These are phyloP conservation scores for Acleris emargana DNA, from an alignment of 2,888 invertebrate genomes.

Conservation along the genomic window DNA sequence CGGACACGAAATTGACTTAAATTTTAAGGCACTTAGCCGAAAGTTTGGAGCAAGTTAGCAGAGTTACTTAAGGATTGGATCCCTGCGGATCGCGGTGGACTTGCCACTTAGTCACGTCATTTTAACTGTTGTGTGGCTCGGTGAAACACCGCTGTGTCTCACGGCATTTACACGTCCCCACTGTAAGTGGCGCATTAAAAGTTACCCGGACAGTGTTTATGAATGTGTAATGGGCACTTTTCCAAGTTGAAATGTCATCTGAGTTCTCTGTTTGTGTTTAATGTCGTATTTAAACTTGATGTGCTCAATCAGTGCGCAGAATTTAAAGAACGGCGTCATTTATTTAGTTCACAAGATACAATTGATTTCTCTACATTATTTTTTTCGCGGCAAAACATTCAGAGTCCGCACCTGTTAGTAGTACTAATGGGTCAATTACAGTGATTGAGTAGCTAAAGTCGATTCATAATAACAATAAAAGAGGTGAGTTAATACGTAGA, in stretches of 20 bases:
- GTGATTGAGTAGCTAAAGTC: too few relatives aligned
- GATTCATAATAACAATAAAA: too few relatives aligned
- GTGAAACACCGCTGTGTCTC: constrained; percentile 10
- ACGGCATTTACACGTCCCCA: constrained; percentile 28
- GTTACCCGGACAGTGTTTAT: constrained; percentile 31
- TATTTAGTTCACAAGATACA: too few relatives aligned
- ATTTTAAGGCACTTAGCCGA: constrained; percentile 70
- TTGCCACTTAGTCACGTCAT: constrained; percentile 43
- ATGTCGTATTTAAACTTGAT: neutral
- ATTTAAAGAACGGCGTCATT: too few relatives aligned
- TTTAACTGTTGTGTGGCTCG: constrained; percentile 28
- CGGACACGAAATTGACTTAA: constrained; percentile 69
- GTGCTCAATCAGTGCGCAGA: neutral
- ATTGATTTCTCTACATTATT: too few relatives aligned
- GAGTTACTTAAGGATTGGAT: constrained; percentile 60
- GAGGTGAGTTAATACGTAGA: too few relatives aligned
- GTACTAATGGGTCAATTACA: too few relatives aligned
- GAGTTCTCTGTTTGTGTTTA: constrained; percentile 12
- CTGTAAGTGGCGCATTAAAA: constrained; percentile 27
- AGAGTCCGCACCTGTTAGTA: too few relatives aligned
- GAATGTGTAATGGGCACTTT: constrained; percentile 25
- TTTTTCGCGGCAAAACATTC: too few relatives aligned
- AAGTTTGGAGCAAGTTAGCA: constrained; percentile 61
- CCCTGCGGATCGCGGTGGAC: constrained; percentile 46
- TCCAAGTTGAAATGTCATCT: constrained; percentile 11